These are phyloP conservation scores for Montipora efflorescens DNA, from an alignment of 64 coral and sea anemone species.

Conservation along the genomic window DNA sequence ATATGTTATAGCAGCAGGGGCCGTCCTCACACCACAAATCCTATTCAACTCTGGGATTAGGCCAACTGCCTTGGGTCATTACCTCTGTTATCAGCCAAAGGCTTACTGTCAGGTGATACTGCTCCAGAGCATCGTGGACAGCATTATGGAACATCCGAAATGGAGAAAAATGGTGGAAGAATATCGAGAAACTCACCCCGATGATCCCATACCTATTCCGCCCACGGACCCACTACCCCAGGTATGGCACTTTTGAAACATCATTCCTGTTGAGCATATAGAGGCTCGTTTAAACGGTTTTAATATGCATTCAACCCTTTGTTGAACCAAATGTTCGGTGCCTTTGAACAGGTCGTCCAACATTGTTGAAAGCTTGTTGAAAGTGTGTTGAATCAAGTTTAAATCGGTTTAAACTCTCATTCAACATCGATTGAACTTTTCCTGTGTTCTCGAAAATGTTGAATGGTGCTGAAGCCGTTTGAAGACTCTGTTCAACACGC, in stretches of 20 bases:
- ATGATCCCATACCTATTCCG: conserved; percentile 39
- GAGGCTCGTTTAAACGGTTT: too few species aligned
- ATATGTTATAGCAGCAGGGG: neutral
- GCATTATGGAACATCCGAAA: neutral
- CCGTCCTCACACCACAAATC: conserved; percentile 40
- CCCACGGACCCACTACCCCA: neutral
- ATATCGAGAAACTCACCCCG: neutral
- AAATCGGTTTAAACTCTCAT: too few species aligned
- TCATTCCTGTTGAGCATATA: too few species aligned
- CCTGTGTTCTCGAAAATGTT: too few species aligned
- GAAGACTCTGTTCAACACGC: too few species aligned
- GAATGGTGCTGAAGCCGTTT: too few species aligned
- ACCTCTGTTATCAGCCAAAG: conserved; percentile 47
- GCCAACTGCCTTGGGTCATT: neutral
- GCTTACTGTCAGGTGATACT: conserved; percentile 39
- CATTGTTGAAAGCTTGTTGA: too few species aligned
- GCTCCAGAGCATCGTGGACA: conserved; percentile 19
- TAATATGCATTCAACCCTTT: too few species aligned
- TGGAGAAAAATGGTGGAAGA: conserved; percentile 29
- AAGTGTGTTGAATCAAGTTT: too few species aligned
- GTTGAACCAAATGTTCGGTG: too few species aligned
- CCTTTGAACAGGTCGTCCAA: too few species aligned
- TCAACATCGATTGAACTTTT: too few species aligned
- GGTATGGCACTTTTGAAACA: neutral
- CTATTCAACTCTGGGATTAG: conserved; percentile 28